A percentile compares a stretch with the other conserved stretches of the same genome.
Evolutionary conservation across 2,797 vertebrate genomes (phyloP).

Genomic region (Emydoidea blandingii): DNA sequence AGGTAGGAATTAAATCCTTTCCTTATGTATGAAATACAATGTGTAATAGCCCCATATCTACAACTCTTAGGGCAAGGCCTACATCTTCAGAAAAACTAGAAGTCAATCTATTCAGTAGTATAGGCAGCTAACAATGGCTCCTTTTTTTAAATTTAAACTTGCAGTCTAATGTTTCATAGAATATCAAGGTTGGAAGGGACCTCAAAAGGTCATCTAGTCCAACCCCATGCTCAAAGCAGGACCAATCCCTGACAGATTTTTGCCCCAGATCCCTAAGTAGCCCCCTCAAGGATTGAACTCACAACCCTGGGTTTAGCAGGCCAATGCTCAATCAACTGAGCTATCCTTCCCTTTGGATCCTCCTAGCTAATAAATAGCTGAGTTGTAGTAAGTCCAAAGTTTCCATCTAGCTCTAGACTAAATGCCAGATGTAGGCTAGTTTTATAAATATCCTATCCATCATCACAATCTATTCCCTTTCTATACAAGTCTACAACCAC

Average conservation of each 20-base stretch:
- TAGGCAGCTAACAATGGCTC: not conserved
- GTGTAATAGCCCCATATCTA: not conserved
- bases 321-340: no score
- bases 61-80: not conserved
- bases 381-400: not conserved
- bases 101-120: not conserved
- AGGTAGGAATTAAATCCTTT: not conserved
- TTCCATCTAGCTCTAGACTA: not conserved
- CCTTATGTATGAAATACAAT: not conserved
- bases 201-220: no score
- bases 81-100: not conserved
- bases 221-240: no score
- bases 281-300: no score
- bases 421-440: not conserved
- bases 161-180: not conserved
- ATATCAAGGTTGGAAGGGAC: no score
- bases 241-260: no score
- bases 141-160: slow-evolving; percentile 5
- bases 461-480: not conserved
- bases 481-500: not conserved
- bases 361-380: not conserved
- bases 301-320: no score
- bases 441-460: not conserved
- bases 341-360: not conserved
- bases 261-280: no score